Percentiles rank a stretch among this genome's conserved stretches.
Conservation (phyloP, 2,797 vertebrate species). For the Nannoperca australis region DNA sequence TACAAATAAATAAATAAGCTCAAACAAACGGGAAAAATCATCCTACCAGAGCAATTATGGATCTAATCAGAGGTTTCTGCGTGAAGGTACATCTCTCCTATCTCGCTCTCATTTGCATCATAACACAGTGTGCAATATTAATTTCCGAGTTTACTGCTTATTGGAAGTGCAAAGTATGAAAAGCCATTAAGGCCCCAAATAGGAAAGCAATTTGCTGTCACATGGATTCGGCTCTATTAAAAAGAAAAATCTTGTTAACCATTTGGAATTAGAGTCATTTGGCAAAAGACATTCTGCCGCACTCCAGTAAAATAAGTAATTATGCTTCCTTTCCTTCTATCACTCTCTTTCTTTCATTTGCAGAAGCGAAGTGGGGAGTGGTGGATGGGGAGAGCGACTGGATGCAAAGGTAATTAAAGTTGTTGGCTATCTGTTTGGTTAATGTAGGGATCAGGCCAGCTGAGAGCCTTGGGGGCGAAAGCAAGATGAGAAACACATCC, state of each 20-base stretch:
- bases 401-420: constrained; percentile 90
- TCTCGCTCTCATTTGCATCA: constrained; percentile 88
- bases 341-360: constrained; percentile 82
- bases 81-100: constrained; percentile 83
- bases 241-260: constrained; percentile 90
- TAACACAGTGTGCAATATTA: constrained; percentile 90
- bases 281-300: constrained; percentile 87
- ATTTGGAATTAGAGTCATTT: constrained; percentile 91
- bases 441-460: constrained; percentile 80
- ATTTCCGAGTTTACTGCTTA: constrained; percentile 91
- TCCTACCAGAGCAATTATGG: constrained; percentile 86
- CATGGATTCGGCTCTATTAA: constrained; percentile 88
- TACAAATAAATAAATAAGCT: constrained; percentile 80
- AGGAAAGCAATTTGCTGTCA: constrained; percentile 91
- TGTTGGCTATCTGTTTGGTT: constrained; percentile 87
- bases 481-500: constrained; percentile 77
- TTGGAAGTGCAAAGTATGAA: constrained; percentile 90
- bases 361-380: constrained; percentile 73
- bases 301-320: constrained; percentile 91
- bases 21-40: constrained; percentile 72
- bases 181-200: constrained; percentile 89
- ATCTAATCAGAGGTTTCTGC: constrained; percentile 88
- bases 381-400: constrained; percentile 82
- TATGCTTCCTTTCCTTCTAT: constrained; percentile 82
- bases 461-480: constrained; percentile 75